phyloP scores from a whole-genome alignment of 2,797 vertebrate species.

The Hydrocynus forskahlii region DNA sequence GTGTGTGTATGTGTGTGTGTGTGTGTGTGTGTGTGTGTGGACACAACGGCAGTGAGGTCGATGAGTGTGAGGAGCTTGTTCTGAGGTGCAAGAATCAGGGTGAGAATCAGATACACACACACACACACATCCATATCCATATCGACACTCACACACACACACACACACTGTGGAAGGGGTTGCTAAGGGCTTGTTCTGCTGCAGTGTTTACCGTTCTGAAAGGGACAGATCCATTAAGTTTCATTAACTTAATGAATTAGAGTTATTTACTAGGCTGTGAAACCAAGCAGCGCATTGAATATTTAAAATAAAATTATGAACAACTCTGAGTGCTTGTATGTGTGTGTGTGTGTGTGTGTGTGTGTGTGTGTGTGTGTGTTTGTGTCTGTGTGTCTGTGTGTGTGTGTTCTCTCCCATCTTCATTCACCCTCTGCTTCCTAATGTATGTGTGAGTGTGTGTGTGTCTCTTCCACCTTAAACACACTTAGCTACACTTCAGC shows the following conservation, averaged over 20 bases:
- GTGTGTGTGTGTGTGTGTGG: constrained; percentile 8
- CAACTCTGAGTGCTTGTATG: too few relatives aligned
- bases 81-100: not conserved
- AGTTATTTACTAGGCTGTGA: constrained; percentile 47
- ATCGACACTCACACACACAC: constrained; percentile 15
- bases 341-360: constrained; percentile 32
- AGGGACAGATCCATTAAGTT: constrained; percentile 53
- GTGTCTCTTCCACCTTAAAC: constrained; percentile 35
- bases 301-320: constrained; percentile 42
- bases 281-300: constrained; percentile 40
- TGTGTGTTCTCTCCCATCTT: too few relatives aligned
- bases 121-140: constrained; percentile 14
- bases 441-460: constrained; percentile 8
- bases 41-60: not conserved
- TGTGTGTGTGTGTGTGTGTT: too few relatives aligned
- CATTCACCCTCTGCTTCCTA: not conserved
- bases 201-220: constrained; percentile 48
- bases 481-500: constrained; percentile 3
- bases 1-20: too few relatives aligned
- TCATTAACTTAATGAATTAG: constrained; percentile 59
- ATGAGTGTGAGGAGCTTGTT: constrained; percentile 3
- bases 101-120: not conserved
- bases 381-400: too few relatives aligned
- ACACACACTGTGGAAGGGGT: not conserved
- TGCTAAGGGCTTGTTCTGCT: constrained; percentile 46